Conservation (phyloP, 2,888 invertebrate genomes). For the Isotomurus palustris region DNA sequence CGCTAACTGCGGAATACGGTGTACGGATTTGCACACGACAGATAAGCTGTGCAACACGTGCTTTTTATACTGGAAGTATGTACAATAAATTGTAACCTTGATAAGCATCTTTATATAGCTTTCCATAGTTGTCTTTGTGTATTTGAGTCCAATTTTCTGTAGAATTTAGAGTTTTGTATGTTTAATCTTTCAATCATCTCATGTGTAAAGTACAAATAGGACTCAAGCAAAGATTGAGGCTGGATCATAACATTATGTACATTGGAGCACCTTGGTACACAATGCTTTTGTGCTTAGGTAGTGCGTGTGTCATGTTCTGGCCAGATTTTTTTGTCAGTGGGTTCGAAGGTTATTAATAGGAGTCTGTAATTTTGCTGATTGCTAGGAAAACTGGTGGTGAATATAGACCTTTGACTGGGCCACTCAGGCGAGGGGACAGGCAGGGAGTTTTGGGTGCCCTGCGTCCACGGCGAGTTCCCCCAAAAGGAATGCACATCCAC, state of each 20-base stretch:
- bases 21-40: conserved; percentile 68
- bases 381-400: conserved; percentile 75
- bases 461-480: conserved; percentile 71
- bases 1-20: conserved; percentile 67
- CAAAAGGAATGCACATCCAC: conserved; percentile 95
- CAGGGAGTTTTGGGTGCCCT: conserved; percentile 46
- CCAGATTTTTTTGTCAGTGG: no score
- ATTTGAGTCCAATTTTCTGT: no score
- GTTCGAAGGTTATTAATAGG: no score
- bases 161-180: no score
- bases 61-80: conserved; percentile 79
- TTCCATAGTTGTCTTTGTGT: conserved; percentile 2
- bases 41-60: conserved; percentile 78
- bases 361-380: conserved; percentile 37
- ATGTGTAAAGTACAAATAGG: no score
- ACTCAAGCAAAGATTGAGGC: no score
- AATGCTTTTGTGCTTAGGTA: no score
- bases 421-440: conserved; percentile 47
- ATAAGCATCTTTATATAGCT: not conserved
- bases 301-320: no score
- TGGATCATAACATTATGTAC: no score
- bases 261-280: no score
- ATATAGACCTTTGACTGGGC: conserved; percentile 71
- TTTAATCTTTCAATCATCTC: no score
- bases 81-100: conserved; percentile 43